Evolutionary conservation across 2,888 invertebrate genomes (phyloP).

Genomic region (Trissonchulus sp.): DNA sequence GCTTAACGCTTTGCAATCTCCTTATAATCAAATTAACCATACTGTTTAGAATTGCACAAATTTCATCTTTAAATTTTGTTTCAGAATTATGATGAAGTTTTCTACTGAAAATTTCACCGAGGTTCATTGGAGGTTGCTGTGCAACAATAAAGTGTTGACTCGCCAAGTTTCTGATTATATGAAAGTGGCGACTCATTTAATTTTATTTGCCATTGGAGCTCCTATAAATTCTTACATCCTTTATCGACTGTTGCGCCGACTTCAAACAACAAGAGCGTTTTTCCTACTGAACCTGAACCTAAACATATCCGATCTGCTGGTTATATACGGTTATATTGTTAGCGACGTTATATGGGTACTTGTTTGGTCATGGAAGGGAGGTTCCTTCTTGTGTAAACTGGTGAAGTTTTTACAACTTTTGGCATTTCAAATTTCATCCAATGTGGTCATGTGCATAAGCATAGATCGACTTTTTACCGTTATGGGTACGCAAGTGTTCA

Average conservation of each 20-base stretch:
- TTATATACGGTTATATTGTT: background rate
- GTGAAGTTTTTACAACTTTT: background rate
- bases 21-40: too few species aligned
- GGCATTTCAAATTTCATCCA: constrained; percentile 14
- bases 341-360: background rate
- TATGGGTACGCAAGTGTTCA: background rate
- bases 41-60: too few species aligned
- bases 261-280: background rate
- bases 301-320: constrained; percentile 13
- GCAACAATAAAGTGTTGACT: background rate
- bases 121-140: background rate
- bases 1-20: too few species aligned
- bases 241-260: background rate
- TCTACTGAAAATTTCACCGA: background rate
- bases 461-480: constrained; percentile 1
- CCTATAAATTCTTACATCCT: constrained; percentile 2
- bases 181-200: background rate
- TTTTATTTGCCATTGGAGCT: background rate
- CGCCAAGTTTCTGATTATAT: background rate
- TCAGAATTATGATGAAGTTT: background rate
- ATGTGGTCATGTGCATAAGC: constrained; percentile 17
- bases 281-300: constrained; percentile 4
- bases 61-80: too few species aligned
- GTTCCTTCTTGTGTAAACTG: background rate
- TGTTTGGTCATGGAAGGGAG: background rate